Base-by-base conservation (phyloP, 2,797 vertebrate species). In the Phoxinus dragarum region DNA sequence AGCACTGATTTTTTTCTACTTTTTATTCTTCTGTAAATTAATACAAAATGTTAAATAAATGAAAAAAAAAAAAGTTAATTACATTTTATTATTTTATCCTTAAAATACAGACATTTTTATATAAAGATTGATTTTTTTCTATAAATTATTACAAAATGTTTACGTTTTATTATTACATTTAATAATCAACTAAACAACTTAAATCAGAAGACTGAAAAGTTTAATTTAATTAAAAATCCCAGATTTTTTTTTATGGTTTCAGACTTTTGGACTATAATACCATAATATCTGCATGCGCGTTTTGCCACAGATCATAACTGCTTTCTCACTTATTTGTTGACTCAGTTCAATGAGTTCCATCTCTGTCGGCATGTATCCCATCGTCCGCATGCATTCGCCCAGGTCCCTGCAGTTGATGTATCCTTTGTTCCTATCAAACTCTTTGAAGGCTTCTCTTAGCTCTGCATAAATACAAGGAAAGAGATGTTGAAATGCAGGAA, bases 301-400 rank as follows among this genome's bases (percentile, higher is more conserved):
- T 34, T 31, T 16, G n/a, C 27, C 61, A 6, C 77, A 66, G 38
- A 34, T 76, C 74, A 40, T 56, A 56, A 56, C 16, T 14, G 19
- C 6, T 82, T 67, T 67, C 95, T 95, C 89, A 98, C 98, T 93
- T 90, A 98, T 98, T 90, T 97, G 95, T 93, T 99, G 98, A 64
- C 98, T 98, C 84, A 99, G 94, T 90, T 98, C 97, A 0, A 99
- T 99, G 89, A 99, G 97, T 91, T 99, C 98, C 98, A 99, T 99
- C 94, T 99, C 98, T 0, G 98, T 99, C 34, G 98, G 98, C 98
- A 99, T 99, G 93, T 98, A 99, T 52, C 98, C 98, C 97, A 99
- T 96, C 4, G 97, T 98, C 91, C 98, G 94, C 98, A 99, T 99
- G 88, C 98, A 99, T 91, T 98, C 97, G 4, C 98, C 98, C 91